These are phyloP conservation scores for Chrysodeixis includens DNA, from an alignment of 2,888 invertebrate species.

Conservation along the genomic window DNA sequence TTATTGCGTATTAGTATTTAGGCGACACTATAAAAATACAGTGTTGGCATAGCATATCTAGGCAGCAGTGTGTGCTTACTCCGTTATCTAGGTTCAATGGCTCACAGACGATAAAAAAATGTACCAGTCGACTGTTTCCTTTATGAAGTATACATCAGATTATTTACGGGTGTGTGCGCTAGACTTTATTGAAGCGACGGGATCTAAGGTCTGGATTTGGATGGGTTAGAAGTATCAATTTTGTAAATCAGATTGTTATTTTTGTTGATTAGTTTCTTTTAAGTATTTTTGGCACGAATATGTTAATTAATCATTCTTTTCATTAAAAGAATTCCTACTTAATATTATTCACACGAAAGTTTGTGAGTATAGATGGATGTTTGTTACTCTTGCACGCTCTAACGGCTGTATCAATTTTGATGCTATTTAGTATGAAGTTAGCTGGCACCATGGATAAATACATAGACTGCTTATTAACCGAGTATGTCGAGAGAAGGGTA, in stretches of 20 bases:
- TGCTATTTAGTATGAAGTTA: too few relatives aligned
- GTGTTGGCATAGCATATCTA: conserved; percentile 55
- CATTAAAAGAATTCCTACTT: too few relatives aligned
- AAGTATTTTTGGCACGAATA: too few relatives aligned
- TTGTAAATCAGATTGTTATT: background rate
- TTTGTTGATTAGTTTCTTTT: background rate
- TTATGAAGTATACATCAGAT: conserved; percentile 60
- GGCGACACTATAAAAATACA: conserved; percentile 45
- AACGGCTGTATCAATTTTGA: too few relatives aligned
- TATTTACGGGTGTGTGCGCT: conserved; percentile 30
- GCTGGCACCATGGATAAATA: too few relatives aligned
- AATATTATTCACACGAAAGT: too few relatives aligned
- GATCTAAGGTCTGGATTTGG: conserved; percentile 10
- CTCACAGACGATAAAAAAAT: conserved; percentile 70
- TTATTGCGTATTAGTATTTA: conserved; percentile 35
- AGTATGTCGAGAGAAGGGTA: too few relatives aligned
- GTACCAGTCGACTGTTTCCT: conserved; percentile 56
- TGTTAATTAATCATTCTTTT: too few relatives aligned
- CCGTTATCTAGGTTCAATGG: conserved; percentile 70
- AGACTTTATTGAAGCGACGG: conserved; percentile 16
- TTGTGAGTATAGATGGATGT: too few relatives aligned
- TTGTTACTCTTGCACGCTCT: too few relatives aligned
- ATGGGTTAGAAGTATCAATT: conserved; percentile 1
- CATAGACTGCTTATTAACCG: too few relatives aligned
- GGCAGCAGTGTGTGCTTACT: conserved; percentile 49